These are phyloP conservation scores for Cynoglossus semilaevis DNA, from an alignment of 2,113 vertebrate species.

Conservation along the genomic window DNA sequence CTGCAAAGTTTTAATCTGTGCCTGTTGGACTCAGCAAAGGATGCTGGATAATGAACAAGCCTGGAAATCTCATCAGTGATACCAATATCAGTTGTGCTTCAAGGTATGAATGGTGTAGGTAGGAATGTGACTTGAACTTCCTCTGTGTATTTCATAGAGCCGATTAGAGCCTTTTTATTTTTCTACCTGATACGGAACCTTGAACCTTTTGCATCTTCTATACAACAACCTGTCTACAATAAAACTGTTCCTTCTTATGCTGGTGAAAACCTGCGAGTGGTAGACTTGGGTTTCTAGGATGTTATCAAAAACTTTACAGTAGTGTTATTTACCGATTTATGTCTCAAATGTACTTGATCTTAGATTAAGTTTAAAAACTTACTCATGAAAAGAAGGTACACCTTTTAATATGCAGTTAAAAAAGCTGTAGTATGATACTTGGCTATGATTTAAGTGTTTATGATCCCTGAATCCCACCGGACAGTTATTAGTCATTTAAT, in stretches of 20 bases:
- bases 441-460: too few species aligned
- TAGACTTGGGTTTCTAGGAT: slow-evolving; percentile 11
- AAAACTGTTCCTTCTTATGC: slow-evolving; percentile 67
- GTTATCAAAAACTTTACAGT: neutral
- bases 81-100: slow-evolving; percentile 55
- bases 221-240: slow-evolving; percentile 73
- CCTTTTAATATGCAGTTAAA: too few species aligned
- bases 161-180: slow-evolving; percentile 74
- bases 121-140: slow-evolving; percentile 57
- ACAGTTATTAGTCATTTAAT: too few species aligned
- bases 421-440: too few species aligned
- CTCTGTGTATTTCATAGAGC: slow-evolving; percentile 69
- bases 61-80: slow-evolving; percentile 40
- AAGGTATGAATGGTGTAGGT: slow-evolving; percentile 47
- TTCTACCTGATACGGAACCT: slow-evolving; percentile 74
- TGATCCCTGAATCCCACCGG: too few species aligned
- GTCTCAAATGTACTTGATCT: too few species aligned
- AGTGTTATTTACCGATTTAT: too few species aligned
- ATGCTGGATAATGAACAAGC: slow-evolving; percentile 20
- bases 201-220: slow-evolving; percentile 78
- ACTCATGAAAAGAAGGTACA: too few species aligned
- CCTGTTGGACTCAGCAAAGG: too few species aligned
- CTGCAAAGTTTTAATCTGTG: slow-evolving; percentile 60
- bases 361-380: too few species aligned
- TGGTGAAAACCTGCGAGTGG: slow-evolving; percentile 9